Evolutionary conservation across 1,140 invertebrate genomes (phyloP).

Genomic region (Helicoverpa armigera): DNA sequence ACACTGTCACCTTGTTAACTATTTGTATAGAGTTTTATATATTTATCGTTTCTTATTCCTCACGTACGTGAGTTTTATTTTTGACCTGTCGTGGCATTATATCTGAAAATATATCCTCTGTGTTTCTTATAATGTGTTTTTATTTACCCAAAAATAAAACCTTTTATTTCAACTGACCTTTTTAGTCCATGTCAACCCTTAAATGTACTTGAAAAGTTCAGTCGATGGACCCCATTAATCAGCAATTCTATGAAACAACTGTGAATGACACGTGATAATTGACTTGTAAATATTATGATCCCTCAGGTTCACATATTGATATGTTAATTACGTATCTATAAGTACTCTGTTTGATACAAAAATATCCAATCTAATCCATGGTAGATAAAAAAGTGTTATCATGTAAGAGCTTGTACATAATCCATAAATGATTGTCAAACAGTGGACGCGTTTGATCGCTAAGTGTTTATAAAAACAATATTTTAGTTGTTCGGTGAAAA

Average conservation of each 20-base stretch:
- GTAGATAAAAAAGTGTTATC: constrained; percentile 45
- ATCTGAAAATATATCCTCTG: constrained; percentile 84
- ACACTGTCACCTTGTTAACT: constrained; percentile 82
- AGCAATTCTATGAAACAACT: background rate
- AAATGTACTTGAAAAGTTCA: background rate
- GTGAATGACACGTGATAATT: constrained; percentile 22
- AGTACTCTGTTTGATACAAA: constrained; percentile 47
- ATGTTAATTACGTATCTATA: constrained; percentile 41
- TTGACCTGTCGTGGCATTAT: constrained; percentile 82
- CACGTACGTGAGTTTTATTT: constrained; percentile 80
- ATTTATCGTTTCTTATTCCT: constrained; percentile 78
- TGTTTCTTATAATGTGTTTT: constrained; percentile 79
- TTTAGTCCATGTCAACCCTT: background rate
- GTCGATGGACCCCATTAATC: background rate
- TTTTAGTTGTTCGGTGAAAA: background rate
- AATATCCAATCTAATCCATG: constrained; percentile 55
- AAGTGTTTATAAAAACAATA: background rate
- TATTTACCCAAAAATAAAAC: constrained; percentile 55
- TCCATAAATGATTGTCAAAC: constrained; percentile 15
- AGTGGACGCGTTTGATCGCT: constrained; percentile 16
- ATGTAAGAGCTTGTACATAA: constrained; percentile 22
- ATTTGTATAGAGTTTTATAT: constrained; percentile 84
- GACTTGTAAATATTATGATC: constrained; percentile 48
- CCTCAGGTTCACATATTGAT: constrained; percentile 16
- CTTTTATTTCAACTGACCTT: background rate